Evolutionary conservation across 2,888 invertebrate species (phyloP).

Genomic region (Trichogramma evanescens): DNA sequence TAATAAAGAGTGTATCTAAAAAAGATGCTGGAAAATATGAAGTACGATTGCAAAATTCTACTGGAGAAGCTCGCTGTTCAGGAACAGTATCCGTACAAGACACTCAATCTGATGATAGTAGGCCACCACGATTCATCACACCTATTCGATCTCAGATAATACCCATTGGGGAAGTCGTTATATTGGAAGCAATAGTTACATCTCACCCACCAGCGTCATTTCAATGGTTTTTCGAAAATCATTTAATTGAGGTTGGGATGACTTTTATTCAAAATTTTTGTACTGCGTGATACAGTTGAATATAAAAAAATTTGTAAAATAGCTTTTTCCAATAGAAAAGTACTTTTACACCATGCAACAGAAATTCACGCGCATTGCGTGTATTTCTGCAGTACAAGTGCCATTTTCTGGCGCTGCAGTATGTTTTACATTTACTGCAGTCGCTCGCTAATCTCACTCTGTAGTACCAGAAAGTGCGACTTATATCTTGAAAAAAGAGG

Average conservation of each 20-base stretch:
- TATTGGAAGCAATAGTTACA: constrained; percentile 70
- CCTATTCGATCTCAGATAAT: constrained; percentile 65
- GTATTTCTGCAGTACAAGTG: too few relatives aligned
- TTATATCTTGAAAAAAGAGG: too few relatives aligned
- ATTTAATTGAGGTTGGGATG: constrained; percentile 55
- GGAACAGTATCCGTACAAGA: constrained; percentile 74
- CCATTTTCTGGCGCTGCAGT: too few relatives aligned
- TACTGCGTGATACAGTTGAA: background rate
- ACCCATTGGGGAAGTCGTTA: constrained; percentile 66
- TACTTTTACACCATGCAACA: too few relatives aligned
- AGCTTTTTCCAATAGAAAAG: too few relatives aligned
- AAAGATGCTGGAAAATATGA: constrained; percentile 84
- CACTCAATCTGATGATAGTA: constrained; percentile 55
- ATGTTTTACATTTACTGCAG: too few relatives aligned
- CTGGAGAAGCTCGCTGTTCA: constrained; percentile 71
- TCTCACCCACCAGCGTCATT: constrained; percentile 76
- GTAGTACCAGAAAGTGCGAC: too few relatives aligned
- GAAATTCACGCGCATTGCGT: too few relatives aligned
- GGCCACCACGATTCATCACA: constrained; percentile 67
- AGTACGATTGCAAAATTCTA: constrained; percentile 70
- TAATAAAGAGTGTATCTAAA: constrained; percentile 61
- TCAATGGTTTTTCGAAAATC: constrained; percentile 77
- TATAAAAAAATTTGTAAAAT: background rate
- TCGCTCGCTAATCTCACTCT: too few relatives aligned
- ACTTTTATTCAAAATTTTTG: constrained; percentile 27